These are phyloP conservation scores for Addax nasomaculatus DNA, from an alignment of 2,113 vertebrate genomes.

Conservation along the genomic window DNA sequence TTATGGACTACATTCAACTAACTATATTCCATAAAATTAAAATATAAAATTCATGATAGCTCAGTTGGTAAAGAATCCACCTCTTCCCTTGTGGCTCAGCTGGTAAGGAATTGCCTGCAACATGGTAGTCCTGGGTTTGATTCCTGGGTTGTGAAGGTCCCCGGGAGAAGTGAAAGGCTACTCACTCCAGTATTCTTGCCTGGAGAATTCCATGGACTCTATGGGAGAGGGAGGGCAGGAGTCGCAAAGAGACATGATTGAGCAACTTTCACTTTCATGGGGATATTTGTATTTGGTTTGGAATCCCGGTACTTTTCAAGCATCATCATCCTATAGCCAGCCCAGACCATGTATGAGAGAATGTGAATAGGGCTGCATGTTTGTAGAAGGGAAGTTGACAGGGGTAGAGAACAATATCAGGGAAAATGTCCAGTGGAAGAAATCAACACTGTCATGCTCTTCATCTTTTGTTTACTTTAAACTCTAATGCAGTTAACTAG, in stretches of 20 bases:
- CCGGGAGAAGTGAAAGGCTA: not conserved
- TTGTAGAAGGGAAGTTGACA: rapidly evolving
- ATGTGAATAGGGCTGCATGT: not conserved
- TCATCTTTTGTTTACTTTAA: not conserved
- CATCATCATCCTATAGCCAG: not conserved
- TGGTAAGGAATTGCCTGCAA: not conserved
- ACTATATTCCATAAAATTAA: not conserved
- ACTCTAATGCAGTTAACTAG: not conserved
- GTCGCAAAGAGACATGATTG: not conserved
- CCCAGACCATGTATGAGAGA: not conserved
- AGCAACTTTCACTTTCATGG: not conserved
- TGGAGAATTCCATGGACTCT: not conserved
- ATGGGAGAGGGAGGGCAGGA: not conserved
- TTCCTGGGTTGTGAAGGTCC: not conserved
- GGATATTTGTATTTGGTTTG: not conserved
- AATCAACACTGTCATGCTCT: not conserved
- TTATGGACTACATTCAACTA: not conserved
- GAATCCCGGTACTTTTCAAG: not conserved
- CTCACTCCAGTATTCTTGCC: not conserved
- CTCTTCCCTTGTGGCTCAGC: not conserved
- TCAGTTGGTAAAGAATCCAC: not conserved
- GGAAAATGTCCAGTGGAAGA: not conserved
- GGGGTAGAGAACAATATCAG: rapidly evolving
- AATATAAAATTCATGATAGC: not conserved
- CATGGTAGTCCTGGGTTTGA: not conserved